Conservation (phyloP, 1,140 invertebrate species). For the Drosophila subpulchrella region DNA sequence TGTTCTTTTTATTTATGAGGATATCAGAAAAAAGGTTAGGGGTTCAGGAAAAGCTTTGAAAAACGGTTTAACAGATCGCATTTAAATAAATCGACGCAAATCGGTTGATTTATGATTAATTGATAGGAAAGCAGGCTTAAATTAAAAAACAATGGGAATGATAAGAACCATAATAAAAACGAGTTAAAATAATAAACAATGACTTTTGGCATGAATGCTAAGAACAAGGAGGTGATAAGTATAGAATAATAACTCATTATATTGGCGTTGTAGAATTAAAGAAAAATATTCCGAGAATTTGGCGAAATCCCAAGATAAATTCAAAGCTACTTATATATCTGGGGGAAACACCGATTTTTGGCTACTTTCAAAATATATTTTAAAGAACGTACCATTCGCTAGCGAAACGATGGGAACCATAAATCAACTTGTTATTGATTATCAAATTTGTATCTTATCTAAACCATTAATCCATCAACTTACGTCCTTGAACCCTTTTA, state of each 20-base stretch:
- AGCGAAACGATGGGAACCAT: not conserved
- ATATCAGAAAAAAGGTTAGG: not conserved
- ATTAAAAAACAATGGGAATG: not conserved
- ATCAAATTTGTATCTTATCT: conserved; percentile 38
- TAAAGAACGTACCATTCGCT: not conserved
- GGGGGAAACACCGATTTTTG: not conserved
- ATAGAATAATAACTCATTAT: not conserved
- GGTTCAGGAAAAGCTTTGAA: not conserved
- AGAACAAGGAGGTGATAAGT: conserved; percentile 1
- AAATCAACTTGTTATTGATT: conserved; percentile 16
- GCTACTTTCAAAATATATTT: not conserved
- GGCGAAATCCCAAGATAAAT: not conserved
- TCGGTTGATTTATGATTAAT: not conserved
- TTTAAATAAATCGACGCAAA: conserved; percentile 11
- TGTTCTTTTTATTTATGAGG: conserved; percentile 23
- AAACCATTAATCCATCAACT: conserved; percentile 36
- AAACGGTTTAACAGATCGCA: not conserved
- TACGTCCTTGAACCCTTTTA: conserved; percentile 26
- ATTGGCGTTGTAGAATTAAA: not conserved
- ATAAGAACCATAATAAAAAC: not conserved
- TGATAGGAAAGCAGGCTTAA: not conserved
- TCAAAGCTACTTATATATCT: not conserved
- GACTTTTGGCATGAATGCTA: not conserved
- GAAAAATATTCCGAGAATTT: not conserved
- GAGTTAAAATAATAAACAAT: conserved; percentile 5